These are phyloP conservation scores for Hippocampus comes DNA, from an alignment of 2,113 vertebrate species.

Conservation along the genomic window DNA sequence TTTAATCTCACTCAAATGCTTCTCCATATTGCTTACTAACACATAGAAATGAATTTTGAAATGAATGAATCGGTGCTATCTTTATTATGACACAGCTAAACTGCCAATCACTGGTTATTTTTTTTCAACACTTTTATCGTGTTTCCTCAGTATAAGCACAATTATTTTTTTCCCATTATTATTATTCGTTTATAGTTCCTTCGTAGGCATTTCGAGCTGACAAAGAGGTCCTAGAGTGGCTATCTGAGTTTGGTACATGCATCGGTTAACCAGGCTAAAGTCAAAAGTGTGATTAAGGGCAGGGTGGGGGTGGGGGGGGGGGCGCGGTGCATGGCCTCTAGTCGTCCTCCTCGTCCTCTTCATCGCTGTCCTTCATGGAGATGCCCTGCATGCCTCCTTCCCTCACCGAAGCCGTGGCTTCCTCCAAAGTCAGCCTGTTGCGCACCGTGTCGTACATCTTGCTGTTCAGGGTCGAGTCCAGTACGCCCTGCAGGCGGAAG, in stretches of 20 bases:
- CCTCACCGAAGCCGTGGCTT: slow-evolving; percentile 90
- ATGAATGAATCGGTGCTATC: slow-evolving; percentile 87
- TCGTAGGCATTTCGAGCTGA: slow-evolving; percentile 92
- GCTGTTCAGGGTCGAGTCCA: slow-evolving; percentile 97
- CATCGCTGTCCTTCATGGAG: slow-evolving; percentile 99
- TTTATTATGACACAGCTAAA: slow-evolving; percentile 92
- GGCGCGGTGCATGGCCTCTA: slow-evolving; percentile 46
- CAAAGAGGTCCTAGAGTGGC: slow-evolving; percentile 94
- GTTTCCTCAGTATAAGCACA: slow-evolving; percentile 73
- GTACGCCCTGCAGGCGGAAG: slow-evolving; percentile 97
- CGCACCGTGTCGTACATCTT: slow-evolving; percentile 98
- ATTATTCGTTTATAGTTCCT: slow-evolving; percentile 82
- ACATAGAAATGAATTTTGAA: slow-evolving; percentile 86
- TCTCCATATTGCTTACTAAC: slow-evolving; percentile 99
- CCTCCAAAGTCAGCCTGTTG: slow-evolving; percentile 92
- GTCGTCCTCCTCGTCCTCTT: slow-evolving; percentile 87
- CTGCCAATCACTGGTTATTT: slow-evolving; percentile 81
- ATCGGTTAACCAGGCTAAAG: slow-evolving; percentile 85
- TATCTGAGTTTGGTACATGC: slow-evolving; percentile 98
- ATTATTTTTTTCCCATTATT: slow-evolving; percentile 64
- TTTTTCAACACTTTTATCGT: slow-evolving; percentile 47
- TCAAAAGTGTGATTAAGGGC: slow-evolving; percentile 67
- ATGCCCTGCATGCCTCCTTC: slow-evolving; percentile 97
- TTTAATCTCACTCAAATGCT: slow-evolving; percentile 92
- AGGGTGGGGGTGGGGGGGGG: slow-evolving; percentile 13